Percentiles rank a stretch among this genome's conserved stretches.
Evolutionary conservation across 2,113 vertebrate species (phyloP).

Genomic region (Colaptes auratus): DNA sequence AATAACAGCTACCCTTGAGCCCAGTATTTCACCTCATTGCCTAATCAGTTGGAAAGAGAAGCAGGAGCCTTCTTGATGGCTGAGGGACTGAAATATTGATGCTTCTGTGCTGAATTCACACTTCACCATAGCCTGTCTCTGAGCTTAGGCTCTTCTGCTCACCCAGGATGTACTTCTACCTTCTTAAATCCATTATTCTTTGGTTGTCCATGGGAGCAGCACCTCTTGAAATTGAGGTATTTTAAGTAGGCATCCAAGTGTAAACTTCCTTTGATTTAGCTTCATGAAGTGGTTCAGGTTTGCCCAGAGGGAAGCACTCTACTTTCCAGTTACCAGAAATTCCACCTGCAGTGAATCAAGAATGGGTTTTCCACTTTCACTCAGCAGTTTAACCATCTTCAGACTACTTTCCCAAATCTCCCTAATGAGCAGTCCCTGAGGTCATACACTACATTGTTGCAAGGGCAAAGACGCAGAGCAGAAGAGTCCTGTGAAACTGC

Average conservation of each 20-base stretch:
- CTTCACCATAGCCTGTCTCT: not conserved
- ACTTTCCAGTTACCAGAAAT: not conserved
- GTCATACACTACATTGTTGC: not conserved
- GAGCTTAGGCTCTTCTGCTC: not conserved
- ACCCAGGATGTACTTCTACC: not conserved
- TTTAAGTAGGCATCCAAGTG: not conserved
- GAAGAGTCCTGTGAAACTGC: not conserved
- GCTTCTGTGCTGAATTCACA: not conserved
- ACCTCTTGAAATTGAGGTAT: not conserved
- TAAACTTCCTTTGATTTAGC: not conserved
- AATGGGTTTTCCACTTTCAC: not conserved
- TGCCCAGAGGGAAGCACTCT: not conserved
- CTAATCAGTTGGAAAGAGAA: not conserved
- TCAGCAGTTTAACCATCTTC: not conserved
- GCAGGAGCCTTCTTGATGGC: not conserved
- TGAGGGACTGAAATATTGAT: not conserved
- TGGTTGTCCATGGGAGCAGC: not conserved
- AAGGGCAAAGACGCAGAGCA: not conserved
- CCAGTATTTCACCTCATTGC: not conserved
- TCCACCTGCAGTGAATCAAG: not conserved
- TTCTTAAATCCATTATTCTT: not conserved
- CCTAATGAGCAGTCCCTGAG: not conserved
- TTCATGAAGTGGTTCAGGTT: not conserved
- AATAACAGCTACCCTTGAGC: not conserved
- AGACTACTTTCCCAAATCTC: not conserved